phyloP scores from a whole-genome alignment of 2,888 invertebrate species.

The Ophion ellenae region DNA sequence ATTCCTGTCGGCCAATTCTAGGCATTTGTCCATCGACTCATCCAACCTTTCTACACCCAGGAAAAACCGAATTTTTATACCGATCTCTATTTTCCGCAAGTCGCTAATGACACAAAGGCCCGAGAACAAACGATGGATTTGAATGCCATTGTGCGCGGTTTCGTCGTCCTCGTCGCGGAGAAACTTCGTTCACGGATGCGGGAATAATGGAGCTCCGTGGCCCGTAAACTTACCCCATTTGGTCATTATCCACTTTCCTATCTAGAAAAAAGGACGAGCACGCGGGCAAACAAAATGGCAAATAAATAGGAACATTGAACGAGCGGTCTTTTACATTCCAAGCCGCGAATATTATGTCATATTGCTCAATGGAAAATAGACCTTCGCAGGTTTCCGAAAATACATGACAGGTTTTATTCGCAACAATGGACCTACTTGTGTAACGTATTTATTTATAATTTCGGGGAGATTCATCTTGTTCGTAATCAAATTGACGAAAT shows the following conservation, averaged over 20 bases:
- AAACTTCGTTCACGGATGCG: slow-evolving; percentile 56
- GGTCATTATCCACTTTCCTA: slow-evolving; percentile 47
- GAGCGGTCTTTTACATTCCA: neutral
- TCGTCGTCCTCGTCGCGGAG: slow-evolving; percentile 40
- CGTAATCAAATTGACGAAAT: neutral
- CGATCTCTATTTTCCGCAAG: neutral
- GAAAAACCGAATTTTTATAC: neutral
- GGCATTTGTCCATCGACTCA: neutral
- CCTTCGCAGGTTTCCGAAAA: neutral
- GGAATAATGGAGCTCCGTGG: slow-evolving; percentile 55
- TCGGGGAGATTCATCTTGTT: too few species aligned
- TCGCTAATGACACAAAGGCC: slow-evolving; percentile 3
- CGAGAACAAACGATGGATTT: slow-evolving; percentile 50
- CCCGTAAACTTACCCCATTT: slow-evolving; percentile 53
- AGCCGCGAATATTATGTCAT: neutral
- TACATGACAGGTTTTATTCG: neutral
- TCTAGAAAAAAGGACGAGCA: neutral
- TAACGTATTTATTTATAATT: too few species aligned
- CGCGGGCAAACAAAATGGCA: neutral
- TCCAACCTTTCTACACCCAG: neutral
- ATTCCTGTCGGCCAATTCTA: neutral
- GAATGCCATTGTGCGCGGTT: slow-evolving; percentile 44
- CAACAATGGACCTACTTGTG: neutral
- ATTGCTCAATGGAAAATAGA: neutral
- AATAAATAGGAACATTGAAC: slow-evolving; percentile 26